Base-by-base conservation (phyloP, 2,113 vertebrate species). In the Naja naja region DNA sequence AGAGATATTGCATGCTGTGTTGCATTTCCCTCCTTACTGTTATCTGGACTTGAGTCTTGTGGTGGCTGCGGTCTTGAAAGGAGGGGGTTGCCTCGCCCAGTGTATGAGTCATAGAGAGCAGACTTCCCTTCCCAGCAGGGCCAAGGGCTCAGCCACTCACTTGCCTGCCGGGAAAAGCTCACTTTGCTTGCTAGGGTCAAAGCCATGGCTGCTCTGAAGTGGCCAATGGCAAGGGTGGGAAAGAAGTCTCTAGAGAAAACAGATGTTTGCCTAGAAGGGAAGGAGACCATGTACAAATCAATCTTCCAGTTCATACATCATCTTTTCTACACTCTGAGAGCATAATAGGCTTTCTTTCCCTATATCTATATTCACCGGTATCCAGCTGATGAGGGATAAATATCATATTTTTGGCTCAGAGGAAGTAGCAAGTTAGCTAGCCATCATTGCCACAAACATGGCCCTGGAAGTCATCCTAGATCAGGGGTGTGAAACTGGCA, bases 41-140 rank as follows among this genome's bases (percentile, higher is more conserved):
- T 90, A 89, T 89, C 89, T 56, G 90, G 93, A 56, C 45, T 74
- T 56, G 39, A 90, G 85, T 85, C 90, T 91, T 91, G 87, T 94
- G 56, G 89, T 60, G 53, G 6, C 55, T 93, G 92, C 81, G 89
- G 92, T 93, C 88, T 30, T 39, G 89, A 90, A 90, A 55, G 55
- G 90, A 91, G 81, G 92, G 92, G 74, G 23, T 56, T 93, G 92
- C 92, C 92, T 93, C 92, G 47, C 92, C 92, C 87, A 90, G 91
- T 56, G 69, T 6, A 90, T 94, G 93, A 93, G 92, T 94, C 93
- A 94, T 49, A 60, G 91, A 89, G 69, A 60, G 58, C 52, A 43
- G 89, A 90, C 69, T 89, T 93, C 92, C 91, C n/a, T 93, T 92
- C 89, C 89, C 90, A 91, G 89, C 16, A 30, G 43, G 55, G 55